A percentile compares a stretch with the other conserved stretches of the same genome.
phyloP scores from a whole-genome alignment of 2,113 vertebrate genomes.

The Nerophis ophidion region DNA sequence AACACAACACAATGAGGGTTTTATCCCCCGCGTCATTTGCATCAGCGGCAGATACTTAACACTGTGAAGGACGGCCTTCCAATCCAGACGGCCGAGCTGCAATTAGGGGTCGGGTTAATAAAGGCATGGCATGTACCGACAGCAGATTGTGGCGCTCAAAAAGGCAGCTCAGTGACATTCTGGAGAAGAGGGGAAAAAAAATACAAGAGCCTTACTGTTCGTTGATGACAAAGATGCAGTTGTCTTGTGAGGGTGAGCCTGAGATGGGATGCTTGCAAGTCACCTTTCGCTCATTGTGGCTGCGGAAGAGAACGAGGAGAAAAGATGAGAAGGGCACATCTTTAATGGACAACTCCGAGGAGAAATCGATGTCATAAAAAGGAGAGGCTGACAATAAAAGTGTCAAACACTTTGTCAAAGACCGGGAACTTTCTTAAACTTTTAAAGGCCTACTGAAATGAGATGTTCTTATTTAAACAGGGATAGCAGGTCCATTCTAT shows the following conservation, averaged over 20 bases:
- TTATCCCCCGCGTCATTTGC: background rate
- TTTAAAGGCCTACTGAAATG: no score
- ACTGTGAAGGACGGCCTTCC: slow-evolving; percentile 6
- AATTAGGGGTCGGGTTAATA: slow-evolving; percentile 4
- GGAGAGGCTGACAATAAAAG: background rate
- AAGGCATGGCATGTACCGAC: slow-evolving; percentile 16
- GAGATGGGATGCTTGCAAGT: slow-evolving; percentile 96
- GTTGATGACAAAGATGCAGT: slow-evolving; percentile 97
- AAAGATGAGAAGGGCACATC: background rate
- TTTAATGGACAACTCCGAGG: slow-evolving; percentile 2
- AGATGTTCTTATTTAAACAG: no score
- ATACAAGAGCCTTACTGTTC: slow-evolving; percentile 89
- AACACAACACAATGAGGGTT: slow-evolving; percentile 2
- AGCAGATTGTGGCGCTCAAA: slow-evolving; percentile 29
- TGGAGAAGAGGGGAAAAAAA: slow-evolving; percentile 5
- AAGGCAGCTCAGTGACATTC: slow-evolving; percentile 45
- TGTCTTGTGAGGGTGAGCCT: slow-evolving; percentile 90
- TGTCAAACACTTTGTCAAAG: no score
- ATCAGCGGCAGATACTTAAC: slow-evolving; percentile 17
- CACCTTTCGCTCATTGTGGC: slow-evolving; percentile 98
- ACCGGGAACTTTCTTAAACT: background rate
- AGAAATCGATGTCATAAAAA: background rate
- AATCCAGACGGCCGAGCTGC: slow-evolving; percentile 18
- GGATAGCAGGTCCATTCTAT: no score
- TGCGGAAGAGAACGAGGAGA: slow-evolving; percentile 44